phyloP scores from a whole-genome alignment of 2,888 invertebrate genomes.

The Hydriomena furcata region DNA sequence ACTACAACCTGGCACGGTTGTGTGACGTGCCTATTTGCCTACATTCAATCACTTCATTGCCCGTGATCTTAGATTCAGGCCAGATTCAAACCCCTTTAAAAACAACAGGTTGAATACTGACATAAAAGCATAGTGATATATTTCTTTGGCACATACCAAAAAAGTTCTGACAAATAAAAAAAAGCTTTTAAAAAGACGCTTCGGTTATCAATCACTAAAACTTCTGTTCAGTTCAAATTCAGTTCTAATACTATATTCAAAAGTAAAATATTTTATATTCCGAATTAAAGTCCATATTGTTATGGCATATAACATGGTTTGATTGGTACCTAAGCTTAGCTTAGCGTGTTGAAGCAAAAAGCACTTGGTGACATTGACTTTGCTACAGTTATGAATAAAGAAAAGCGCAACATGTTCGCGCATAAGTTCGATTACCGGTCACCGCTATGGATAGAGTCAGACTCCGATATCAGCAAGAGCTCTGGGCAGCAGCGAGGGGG shows the following conservation, averaged over 20 bases:
- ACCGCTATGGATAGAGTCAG: constrained; percentile 78
- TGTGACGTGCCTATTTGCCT: constrained; percentile 69
- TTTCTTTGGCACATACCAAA: too few species aligned
- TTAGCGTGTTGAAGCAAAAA: too few species aligned
- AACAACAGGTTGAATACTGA: neutral
- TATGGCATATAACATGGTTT: too few species aligned
- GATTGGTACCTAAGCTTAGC: too few species aligned
- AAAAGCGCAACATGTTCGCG: constrained; percentile 63
- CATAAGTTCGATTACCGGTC: constrained; percentile 78
- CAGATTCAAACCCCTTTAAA: constrained; percentile 34
- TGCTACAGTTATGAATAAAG: constrained; percentile 54
- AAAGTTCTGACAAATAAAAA: too few species aligned
- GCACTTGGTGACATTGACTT: too few species aligned
- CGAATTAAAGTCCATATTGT: too few species aligned
- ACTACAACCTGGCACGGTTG: constrained; percentile 42
- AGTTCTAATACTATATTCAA: too few species aligned
- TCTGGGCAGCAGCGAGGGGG: constrained; percentile 46
- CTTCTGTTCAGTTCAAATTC: too few species aligned
- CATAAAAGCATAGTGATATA: neutral
- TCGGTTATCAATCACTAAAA: too few species aligned
- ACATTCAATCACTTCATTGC: constrained; percentile 60
- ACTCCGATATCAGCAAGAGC: constrained; percentile 63
- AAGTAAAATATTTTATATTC: too few species aligned
- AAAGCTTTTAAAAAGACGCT: too few species aligned
- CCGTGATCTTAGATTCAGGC: constrained; percentile 68